phyloP scores from a whole-genome alignment of 2,888 invertebrate genomes.

The Drosophila fulvimacula region DNA sequence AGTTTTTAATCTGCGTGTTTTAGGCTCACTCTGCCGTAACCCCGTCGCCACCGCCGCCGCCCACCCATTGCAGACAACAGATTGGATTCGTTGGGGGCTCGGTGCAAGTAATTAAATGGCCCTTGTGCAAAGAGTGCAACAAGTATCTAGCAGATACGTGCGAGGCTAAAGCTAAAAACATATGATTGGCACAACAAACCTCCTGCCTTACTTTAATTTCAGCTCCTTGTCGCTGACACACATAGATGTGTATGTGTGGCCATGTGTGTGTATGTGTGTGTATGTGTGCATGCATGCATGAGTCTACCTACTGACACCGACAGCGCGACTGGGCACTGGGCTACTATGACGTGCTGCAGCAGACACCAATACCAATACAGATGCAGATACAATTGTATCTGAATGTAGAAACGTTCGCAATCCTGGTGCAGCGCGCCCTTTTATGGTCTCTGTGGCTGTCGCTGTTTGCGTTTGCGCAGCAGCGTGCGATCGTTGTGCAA shows the following conservation, averaged over 20 bases:
- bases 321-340: slow-evolving; percentile 19
- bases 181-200: slow-evolving; percentile 82
- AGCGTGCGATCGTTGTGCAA: slow-evolving; percentile 80
- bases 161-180: slow-evolving; percentile 48
- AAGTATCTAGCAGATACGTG: slow-evolving; percentile 60
- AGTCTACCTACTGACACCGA: slow-evolving; percentile 77
- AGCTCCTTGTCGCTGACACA: slow-evolving; percentile 80
- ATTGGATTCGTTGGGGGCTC: not conserved
- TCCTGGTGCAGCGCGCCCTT: slow-evolving; percentile 53
- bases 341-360: slow-evolving; percentile 1
- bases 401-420: slow-evolving; percentile 41
- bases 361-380: slow-evolving; percentile 16
- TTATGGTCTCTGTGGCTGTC: slow-evolving; percentile 46
- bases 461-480: slow-evolving; percentile 58
- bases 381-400: slow-evolving; percentile 73
- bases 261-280: slow-evolving; percentile 19
- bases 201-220: slow-evolving; percentile 85
- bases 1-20: slow-evolving; percentile 65
- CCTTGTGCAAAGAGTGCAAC: slow-evolving; percentile 56
- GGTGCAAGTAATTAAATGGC: slow-evolving; percentile 74
- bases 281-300: slow-evolving; percentile 15
- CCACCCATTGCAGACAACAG: slow-evolving; percentile 43
- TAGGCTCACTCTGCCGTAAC: not conserved
- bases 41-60: slow-evolving; percentile 7
- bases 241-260: slow-evolving; percentile 52